Evolutionary conservation across 2,113 vertebrate genomes (phyloP).

Genomic region (Laticauda laticaudata): DNA sequence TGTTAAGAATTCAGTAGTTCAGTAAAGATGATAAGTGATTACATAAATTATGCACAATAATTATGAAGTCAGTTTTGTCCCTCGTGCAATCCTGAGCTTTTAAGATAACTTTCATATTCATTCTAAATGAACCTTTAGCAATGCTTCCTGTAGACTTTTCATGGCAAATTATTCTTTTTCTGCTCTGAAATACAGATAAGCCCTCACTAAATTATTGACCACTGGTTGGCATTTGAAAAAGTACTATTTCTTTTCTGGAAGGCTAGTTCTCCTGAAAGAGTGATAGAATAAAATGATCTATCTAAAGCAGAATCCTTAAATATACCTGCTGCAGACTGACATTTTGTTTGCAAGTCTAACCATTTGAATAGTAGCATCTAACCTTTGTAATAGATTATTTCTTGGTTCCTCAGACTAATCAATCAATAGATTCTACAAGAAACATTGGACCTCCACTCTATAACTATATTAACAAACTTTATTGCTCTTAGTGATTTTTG

Average conservation of each 20-base stretch:
- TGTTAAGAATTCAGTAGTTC: not conserved
- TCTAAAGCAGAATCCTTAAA: not conserved
- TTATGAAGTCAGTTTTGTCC: not conserved
- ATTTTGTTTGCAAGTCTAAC: not conserved
- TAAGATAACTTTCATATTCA: not conserved
- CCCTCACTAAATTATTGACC: not conserved
- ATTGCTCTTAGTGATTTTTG: not conserved
- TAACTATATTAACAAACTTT: not conserved
- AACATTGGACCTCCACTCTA: not conserved
- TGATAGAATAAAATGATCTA: not conserved
- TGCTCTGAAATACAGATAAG: not conserved
- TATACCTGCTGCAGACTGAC: not conserved
- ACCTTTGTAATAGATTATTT: not conserved
- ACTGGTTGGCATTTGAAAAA: not conserved
- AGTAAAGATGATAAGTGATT: not conserved
- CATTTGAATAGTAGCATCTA: not conserved
- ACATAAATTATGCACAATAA: not conserved
- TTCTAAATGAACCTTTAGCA: not conserved
- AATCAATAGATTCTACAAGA: not conserved
- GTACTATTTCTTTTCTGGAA: not conserved
- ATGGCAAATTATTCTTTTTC: not conserved
- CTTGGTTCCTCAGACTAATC: not conserved
- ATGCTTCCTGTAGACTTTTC: not conserved
- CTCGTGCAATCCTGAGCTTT: not conserved
- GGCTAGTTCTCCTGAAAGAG: not conserved